Evolutionary conservation across 2,888 invertebrate species (phyloP).

Genomic region (Phortica okadai): DNA sequence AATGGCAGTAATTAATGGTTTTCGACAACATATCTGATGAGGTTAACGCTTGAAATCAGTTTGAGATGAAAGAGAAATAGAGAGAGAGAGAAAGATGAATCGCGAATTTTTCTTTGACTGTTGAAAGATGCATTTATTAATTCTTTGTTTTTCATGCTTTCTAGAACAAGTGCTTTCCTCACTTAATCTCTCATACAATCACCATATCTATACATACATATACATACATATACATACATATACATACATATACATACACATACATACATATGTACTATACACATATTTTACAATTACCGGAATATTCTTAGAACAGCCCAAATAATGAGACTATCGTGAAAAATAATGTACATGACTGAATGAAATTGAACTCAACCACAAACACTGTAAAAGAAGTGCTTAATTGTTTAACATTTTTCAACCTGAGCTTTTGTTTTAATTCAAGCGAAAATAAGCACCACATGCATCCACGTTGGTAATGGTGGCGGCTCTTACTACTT

Average conservation of each 20-base stretch:
- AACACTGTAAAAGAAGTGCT: conserved; percentile 48
- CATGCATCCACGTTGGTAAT: background rate
- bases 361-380: conserved; percentile 20
- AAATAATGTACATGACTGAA: background rate
- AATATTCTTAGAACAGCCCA: background rate
- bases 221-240: too few species aligned
- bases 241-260: too few species aligned
- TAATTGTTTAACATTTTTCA: conserved; percentile 67
- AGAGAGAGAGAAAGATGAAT: too few species aligned
- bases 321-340: too few species aligned
- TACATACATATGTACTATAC: too few species aligned
- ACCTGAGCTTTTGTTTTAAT: conserved; percentile 45
- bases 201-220: too few species aligned
- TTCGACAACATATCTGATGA: conserved; percentile 6
- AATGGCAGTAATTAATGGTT: conserved; percentile 27
- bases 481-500: background rate
- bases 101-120: too few species aligned
- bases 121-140: too few species aligned
- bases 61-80: too few species aligned
- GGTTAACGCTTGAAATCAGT: background rate
- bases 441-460: conserved; percentile 19
- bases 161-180: too few species aligned
- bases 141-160: too few species aligned
- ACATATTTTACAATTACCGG: background rate
- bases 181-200: too few species aligned